Base-by-base conservation (phyloP, 1,140 invertebrate species). In the Phymastichus coffea region DNA sequence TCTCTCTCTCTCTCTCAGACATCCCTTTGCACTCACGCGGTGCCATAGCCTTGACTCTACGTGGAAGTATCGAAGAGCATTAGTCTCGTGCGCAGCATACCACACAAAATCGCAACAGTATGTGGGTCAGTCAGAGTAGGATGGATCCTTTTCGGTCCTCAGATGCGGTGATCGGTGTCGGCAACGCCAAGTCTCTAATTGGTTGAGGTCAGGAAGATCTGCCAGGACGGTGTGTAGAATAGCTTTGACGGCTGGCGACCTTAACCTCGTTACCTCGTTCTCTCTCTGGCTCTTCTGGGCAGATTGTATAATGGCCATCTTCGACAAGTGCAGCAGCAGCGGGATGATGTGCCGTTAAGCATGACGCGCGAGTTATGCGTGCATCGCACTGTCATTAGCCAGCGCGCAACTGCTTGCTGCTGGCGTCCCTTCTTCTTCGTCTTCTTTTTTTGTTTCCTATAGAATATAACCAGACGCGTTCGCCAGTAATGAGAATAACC, bases 191-290 rank as follows among this genome's bases (percentile, higher is more conserved):
- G 44, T 38, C 19, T 19, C n/a, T 58, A 58, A 58, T 60, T 60
- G 22, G 8, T 40, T 43, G 59, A 61, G 59, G 59, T 51, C 59
- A 61, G 9, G 9, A 33, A 33, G 6, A 61, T 62, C 58, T 64
- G 61, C 37, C 62, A 56, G 61, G 64, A 64, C 65, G 66, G 67
- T n/a, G n/a, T n/a, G n/a, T n/a, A n/a, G n/a, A n/a, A n/a, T n/a
- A n/a, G n/a, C n/a, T n/a, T 61, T 65, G 65, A 68, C 65, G 63
- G 60, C 58, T 64, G 64, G 38, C 70, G 66, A 69, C 70, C 67
- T 71, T 68, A 69, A 69, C 69, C 69, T 67, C 67, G 64, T 71
- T 71, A 71, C 69, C 67, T 68, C 63, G 41, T 67, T 71, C 33
- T 41, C 30, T 22, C 46, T 47, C 37, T 40, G 33, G 28, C 46